Conservation (phyloP, 2,113 vertebrate species). For the Mobula birostris region DNA sequence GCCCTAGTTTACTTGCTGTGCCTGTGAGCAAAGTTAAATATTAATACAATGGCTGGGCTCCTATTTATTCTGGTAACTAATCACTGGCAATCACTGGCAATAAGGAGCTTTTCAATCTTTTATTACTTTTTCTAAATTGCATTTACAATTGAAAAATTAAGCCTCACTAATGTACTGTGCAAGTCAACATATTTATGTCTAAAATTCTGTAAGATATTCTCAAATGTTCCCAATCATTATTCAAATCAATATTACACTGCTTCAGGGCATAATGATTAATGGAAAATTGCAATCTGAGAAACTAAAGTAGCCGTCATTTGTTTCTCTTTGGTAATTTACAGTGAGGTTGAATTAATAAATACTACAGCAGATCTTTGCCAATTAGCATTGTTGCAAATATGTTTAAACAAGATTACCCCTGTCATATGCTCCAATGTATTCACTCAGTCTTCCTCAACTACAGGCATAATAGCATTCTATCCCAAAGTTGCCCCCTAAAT, state of each 20-base stretch:
- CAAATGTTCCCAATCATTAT: not conserved
- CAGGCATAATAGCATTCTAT: not conserved
- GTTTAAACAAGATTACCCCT: not conserved
- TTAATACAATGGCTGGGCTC: not conserved
- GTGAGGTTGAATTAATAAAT: not conserved
- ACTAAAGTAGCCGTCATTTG: not conserved
- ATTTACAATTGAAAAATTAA: not conserved
- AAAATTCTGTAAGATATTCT: not conserved
- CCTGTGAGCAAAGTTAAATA: not conserved
- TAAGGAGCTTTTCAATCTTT: not conserved
- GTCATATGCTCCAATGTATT: not conserved
- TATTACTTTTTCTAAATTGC: not conserved
- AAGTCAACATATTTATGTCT: not conserved
- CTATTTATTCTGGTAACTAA: not conserved
- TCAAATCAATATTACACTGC: not conserved
- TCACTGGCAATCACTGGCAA: not conserved
- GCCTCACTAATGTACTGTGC: not conserved
- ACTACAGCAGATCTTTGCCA: not conserved
- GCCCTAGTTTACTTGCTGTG: not conserved
- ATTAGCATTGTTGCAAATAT: not conserved
- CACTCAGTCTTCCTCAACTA: not conserved
- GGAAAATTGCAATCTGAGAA: not conserved
- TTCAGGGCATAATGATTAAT: not conserved
- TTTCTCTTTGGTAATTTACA: not conserved
- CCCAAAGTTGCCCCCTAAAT: not conserved